These are phyloP conservation scores for Cervus canadensis DNA, from an alignment of 2,113 vertebrate species.

Conservation along the genomic window DNA sequence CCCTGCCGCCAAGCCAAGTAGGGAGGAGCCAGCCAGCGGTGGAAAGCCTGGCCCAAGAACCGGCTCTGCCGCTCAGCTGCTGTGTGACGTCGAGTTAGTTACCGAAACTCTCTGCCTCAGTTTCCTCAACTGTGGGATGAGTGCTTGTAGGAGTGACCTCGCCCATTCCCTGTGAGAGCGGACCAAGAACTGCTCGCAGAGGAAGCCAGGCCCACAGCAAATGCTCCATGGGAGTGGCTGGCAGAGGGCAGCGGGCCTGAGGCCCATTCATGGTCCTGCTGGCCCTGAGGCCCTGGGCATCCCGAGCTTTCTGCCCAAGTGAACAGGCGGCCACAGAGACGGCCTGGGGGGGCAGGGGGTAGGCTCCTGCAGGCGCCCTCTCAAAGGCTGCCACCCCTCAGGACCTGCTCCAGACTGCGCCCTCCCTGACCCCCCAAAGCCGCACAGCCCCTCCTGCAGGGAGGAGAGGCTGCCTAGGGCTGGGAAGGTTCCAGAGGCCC, in stretches of 20 bases:
- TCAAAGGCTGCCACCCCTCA: neutral
- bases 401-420: fast-evolving
- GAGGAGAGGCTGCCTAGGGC: neutral
- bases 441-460: neutral
- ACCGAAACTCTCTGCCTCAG: neutral
- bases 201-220: neutral
- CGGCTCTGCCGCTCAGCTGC: neutral
- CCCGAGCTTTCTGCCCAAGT: neutral
- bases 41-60: neutral
- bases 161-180: neutral
- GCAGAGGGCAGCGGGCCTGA: neutral
- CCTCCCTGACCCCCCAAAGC: neutral
- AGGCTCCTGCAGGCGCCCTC: neutral
- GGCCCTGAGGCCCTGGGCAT: neutral
- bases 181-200: neutral
- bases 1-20: no score
- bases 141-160: neutral
- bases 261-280: neutral
- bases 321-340: neutral
- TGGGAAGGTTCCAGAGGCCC: neutral
- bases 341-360: neutral
- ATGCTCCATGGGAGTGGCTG: fast-evolving
- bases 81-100: neutral
- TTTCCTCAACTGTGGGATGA: neutral
- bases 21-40: neutral